Conservation (phyloP, 2,797 vertebrate genomes). For the Orestias chungarensis region DNA sequence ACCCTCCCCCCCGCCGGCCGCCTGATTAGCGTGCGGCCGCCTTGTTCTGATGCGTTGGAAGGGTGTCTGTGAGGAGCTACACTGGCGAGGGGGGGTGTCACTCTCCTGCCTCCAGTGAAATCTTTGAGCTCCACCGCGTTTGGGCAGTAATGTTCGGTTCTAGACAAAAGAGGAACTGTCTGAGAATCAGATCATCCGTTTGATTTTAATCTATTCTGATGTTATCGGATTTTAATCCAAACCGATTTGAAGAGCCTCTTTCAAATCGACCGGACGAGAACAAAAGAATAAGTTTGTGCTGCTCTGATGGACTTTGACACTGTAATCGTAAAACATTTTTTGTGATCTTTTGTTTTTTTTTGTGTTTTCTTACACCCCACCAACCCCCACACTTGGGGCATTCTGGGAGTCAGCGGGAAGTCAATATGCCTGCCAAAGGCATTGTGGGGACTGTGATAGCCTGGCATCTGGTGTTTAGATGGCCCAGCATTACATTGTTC, state of each 20-base stretch:
- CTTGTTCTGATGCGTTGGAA: constrained; percentile 46
- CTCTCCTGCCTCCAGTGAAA: constrained; percentile 46
- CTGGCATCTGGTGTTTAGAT: constrained; percentile 32
- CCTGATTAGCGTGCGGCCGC: constrained; percentile 52
- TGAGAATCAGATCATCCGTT: constrained; percentile 58
- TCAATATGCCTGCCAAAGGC: constrained; percentile 27
- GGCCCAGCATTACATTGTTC: neutral
- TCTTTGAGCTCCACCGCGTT: constrained; percentile 52
- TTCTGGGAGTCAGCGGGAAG: constrained; percentile 49
- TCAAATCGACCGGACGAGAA: constrained; percentile 44
- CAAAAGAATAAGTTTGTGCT: constrained; percentile 58
- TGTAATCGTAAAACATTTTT: constrained; percentile 42
- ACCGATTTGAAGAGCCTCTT: constrained; percentile 52
- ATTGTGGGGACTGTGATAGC: constrained; percentile 42
- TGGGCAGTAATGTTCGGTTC: constrained; percentile 19
- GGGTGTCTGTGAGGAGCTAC: constrained; percentile 32
- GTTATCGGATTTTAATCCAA: too few species aligned
- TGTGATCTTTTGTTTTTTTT: constrained; percentile 19
- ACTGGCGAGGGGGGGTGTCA: constrained; percentile 20
- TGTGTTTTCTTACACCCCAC: neutral
- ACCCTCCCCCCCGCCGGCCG: constrained; percentile 46
- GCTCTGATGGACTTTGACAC: constrained; percentile 47
- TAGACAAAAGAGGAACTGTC: constrained; percentile 64
- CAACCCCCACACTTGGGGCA: constrained; percentile 54
- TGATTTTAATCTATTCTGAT: constrained; percentile 60